phyloP scores from a whole-genome alignment of 1,140 invertebrate genomes.

The Leptinotarsa texana region DNA sequence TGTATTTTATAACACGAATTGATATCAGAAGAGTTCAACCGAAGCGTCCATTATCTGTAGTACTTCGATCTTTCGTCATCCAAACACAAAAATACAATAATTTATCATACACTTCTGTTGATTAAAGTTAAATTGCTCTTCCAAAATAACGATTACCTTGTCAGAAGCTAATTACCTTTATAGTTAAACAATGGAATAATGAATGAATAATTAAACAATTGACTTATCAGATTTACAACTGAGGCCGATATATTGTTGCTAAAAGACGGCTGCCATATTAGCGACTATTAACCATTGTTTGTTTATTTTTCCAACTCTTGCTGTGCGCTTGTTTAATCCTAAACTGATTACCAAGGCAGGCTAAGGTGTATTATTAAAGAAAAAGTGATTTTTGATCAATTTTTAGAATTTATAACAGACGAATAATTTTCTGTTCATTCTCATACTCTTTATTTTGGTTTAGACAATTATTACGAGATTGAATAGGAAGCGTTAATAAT shows the following conservation, averaged over 20 bases:
- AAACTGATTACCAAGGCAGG: not conserved
- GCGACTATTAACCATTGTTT: slow-evolving; percentile 8
- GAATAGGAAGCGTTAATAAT: too few species aligned
- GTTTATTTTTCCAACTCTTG: not conserved
- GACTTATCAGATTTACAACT: slow-evolving; percentile 12
- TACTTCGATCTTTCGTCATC: not conserved
- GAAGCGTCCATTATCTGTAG: too few species aligned
- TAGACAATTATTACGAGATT: too few species aligned
- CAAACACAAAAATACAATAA: not conserved
- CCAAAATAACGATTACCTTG: slow-evolving; percentile 20
- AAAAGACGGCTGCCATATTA: slow-evolving; percentile 27
- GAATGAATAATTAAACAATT: slow-evolving; percentile 24
- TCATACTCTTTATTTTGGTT: too few species aligned
- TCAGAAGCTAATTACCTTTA: slow-evolving; percentile 16
- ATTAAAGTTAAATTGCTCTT: slow-evolving; percentile 6
- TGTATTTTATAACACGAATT: too few species aligned
- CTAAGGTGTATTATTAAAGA: too few species aligned
- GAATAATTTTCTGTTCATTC: too few species aligned
- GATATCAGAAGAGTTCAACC: too few species aligned
- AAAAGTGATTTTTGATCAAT: too few species aligned
- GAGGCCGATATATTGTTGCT: slow-evolving; percentile 21
- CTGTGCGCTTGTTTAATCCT: not conserved
- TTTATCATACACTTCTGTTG: not conserved
- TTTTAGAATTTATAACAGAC: too few species aligned
- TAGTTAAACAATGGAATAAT: slow-evolving; percentile 19